Evolutionary conservation across 2,797 vertebrate genomes (phyloP), one percentile per base, ranked within the genome.

Genomic region (Falco naumanni): DNA sequence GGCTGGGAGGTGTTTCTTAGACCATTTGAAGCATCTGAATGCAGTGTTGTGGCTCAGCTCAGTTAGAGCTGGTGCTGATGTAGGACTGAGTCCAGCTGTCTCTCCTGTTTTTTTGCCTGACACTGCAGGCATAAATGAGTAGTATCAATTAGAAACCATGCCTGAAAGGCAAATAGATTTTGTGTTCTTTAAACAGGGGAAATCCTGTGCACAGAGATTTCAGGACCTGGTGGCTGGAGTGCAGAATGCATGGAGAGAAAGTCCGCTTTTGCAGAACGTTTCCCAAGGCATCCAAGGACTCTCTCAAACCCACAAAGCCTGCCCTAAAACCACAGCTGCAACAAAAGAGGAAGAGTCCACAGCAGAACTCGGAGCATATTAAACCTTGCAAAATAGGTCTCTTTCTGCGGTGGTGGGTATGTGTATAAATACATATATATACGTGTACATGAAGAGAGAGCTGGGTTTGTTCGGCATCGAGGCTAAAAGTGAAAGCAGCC

Each of bases 271-370:
- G 91, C 95, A 94, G 97, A 97, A 95, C 1, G 0, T 96, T 96
- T 96, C 93, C 96, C 90, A 95, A 96, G 96, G 95, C 84, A 94
- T 97, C 96, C 97, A 95, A 96, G 94, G 96, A 94, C 93, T 90
- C 88, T 91, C 72, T 86, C 72, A 94, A 97, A 97, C 84, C 97
- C 97, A 77, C 96, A 97, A 96, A 97, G 92, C 87, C 82, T 95
- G 90, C 95, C 92, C 92, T 92, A 89, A 97, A 97, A 97, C 96
- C 97, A 86, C 96, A 95, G 92, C 92, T 96, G 91, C 92, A 94
- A 31, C 76, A 97, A 96, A 97, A 97, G 97, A 90, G 96, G 95
- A 97, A 97, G 96, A 95, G 87, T 88, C 92, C 70, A 39, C 54
- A 90, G 96, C 87, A 96, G 87, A 96, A 78, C 89, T 93, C 11